phyloP scores from a whole-genome alignment of 2,888 invertebrate genomes.

The Apotomis betuletana region DNA sequence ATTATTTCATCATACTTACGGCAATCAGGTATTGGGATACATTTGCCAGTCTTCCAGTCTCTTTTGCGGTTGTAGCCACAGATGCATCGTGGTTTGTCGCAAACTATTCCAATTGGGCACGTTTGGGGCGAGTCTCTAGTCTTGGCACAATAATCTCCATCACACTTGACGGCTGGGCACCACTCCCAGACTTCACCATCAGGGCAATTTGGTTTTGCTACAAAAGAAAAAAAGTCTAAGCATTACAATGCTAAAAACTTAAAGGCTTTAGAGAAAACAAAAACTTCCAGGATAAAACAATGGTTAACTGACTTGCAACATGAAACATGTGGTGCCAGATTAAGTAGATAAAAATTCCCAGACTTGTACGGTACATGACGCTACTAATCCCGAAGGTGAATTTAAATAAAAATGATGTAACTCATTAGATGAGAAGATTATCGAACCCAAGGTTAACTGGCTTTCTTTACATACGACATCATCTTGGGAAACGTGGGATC shows the following conservation, averaged over 20 bases:
- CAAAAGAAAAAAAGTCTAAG: not conserved
- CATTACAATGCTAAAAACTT: too few species aligned
- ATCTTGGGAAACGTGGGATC: too few species aligned
- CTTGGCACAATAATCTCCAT: conserved; percentile 45
- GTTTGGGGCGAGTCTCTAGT: conserved; percentile 39
- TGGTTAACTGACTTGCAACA: not conserved
- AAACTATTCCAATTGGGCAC: conserved; percentile 44
- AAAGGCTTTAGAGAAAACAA: too few species aligned
- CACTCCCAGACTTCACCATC: conserved; percentile 43
- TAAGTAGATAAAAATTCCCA: too few species aligned
- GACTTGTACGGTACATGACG: too few species aligned
- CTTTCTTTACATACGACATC: too few species aligned
- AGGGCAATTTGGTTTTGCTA: conserved; percentile 42
- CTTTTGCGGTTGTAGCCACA: conserved; percentile 16
- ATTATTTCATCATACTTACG: not conserved
- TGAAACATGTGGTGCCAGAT: not conserved
- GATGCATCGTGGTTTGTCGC: conserved; percentile 24
- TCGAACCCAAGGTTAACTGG: too few species aligned
- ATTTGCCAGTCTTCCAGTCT: conserved; percentile 4
- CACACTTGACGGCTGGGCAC: conserved; percentile 33
- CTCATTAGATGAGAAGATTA: too few species aligned
- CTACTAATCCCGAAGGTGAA: too few species aligned
- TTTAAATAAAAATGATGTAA: too few species aligned
- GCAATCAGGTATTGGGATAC: conserved; percentile 4
- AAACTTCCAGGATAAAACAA: too few species aligned